These are phyloP conservation scores for Sitodiplosis mosellana DNA, from an alignment of 1,140 invertebrate species.

Conservation along the genomic window DNA sequence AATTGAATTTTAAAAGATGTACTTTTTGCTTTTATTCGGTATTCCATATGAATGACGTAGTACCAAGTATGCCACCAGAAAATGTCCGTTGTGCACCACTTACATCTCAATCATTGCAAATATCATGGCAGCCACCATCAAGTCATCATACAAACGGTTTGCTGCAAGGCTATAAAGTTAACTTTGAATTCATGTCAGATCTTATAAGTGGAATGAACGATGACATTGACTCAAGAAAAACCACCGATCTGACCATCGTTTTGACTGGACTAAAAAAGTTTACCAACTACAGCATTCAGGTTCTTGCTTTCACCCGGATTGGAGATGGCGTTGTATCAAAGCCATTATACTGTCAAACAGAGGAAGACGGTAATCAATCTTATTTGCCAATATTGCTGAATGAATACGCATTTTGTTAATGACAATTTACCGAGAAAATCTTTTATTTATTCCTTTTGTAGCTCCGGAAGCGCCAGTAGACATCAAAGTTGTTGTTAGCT, in stretches of 20 bases:
- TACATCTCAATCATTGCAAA: conserved; percentile 55
- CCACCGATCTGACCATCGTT: conserved; percentile 43
- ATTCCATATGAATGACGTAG: conserved; percentile 22
- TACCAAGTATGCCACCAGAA: conserved; percentile 51
- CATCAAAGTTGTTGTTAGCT: conserved; percentile 62
- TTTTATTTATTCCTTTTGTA: conserved; percentile 19
- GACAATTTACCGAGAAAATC: background rate
- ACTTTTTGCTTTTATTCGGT: background rate
- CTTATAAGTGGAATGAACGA: conserved; percentile 26
- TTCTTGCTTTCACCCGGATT: conserved; percentile 61
- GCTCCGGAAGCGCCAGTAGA: conserved; percentile 62
- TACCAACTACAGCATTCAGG: conserved; percentile 74
- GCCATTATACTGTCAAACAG: conserved; percentile 56
- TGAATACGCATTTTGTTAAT: background rate
- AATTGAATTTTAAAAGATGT: too few species aligned
- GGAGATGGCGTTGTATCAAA: conserved; percentile 56
- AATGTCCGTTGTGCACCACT: conserved; percentile 50
- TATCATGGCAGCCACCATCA: conserved; percentile 70
- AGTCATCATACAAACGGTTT: conserved; percentile 57
- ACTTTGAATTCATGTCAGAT: conserved; percentile 43
- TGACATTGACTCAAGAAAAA: conserved; percentile 47
- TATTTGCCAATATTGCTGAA: conserved; percentile 2
- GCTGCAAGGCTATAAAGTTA: conserved; percentile 65
- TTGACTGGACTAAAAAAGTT: conserved; percentile 50
- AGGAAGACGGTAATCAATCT: conserved; percentile 52